phyloP scores from a whole-genome alignment of 2,888 invertebrate species.

The Oscheius myriophilus region DNA sequence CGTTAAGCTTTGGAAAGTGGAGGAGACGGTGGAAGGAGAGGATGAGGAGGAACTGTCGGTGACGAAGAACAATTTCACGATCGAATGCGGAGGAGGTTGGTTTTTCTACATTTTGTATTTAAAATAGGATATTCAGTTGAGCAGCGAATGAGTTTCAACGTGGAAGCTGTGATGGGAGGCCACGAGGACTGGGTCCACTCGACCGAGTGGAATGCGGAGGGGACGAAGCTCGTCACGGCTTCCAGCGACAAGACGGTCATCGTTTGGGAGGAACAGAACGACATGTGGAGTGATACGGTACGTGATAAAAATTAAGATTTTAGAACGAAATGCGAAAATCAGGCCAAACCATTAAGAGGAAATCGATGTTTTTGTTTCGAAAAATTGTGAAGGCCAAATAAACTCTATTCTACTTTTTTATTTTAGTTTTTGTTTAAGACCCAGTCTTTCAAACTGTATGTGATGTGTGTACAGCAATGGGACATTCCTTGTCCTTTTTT shows the following conservation, averaged over 20 bases:
- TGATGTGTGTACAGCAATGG: too few species aligned
- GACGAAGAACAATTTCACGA: conserved; percentile 35
- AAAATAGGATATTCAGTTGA: neutral
- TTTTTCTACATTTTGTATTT: neutral
- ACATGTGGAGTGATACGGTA: conserved; percentile 36
- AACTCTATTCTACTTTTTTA: too few species aligned
- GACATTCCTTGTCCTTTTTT: too few species aligned
- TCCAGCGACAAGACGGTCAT: conserved; percentile 66
- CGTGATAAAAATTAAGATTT: too few species aligned
- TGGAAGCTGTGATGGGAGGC: conserved; percentile 83
- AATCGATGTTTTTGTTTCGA: neutral
- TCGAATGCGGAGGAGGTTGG: conserved; percentile 6
- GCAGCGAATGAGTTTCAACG: conserved; percentile 15
- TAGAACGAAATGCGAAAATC: too few species aligned
- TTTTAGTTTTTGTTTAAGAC: too few species aligned
- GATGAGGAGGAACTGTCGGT: conserved; percentile 45
- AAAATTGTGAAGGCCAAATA: too few species aligned
- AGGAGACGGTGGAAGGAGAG: neutral
- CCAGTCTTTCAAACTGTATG: too few species aligned
- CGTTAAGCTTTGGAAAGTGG: conserved; percentile 54
- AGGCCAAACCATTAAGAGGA: neutral
- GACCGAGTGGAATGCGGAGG: conserved; percentile 73
- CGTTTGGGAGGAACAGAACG: conserved; percentile 54
- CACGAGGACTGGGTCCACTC: conserved; percentile 95
- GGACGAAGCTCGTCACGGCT: conserved; percentile 53